A percentile compares a stretch with the other conserved stretches of the same genome.
These are phyloP conservation scores for Falcunculus frontatus DNA, from an alignment of 2,113 vertebrate genomes.

Conservation along the genomic window DNA sequence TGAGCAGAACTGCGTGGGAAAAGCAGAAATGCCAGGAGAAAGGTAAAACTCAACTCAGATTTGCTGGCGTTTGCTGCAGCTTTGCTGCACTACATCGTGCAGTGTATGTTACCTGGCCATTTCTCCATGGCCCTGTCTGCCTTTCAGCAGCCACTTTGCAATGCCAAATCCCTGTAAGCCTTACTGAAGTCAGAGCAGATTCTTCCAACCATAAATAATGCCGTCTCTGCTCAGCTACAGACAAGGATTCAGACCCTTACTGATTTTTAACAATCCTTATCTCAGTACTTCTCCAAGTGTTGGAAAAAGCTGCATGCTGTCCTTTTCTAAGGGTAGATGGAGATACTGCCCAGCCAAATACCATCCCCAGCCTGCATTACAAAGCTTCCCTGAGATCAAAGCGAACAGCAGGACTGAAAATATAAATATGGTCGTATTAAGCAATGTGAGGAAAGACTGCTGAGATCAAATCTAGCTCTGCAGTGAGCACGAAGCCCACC, in stretches of 20 bases:
- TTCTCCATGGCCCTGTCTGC: neutral
- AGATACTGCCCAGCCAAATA: neutral
- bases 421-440: neutral
- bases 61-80: neutral
- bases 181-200: neutral
- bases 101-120: neutral
- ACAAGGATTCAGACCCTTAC: neutral
- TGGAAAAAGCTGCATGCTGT: neutral
- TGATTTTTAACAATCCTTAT: neutral
- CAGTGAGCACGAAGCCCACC: fast-evolving
- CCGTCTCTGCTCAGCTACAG: neutral
- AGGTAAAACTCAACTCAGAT: neutral
- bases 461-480: neutral
- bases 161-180: neutral
- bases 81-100: neutral
- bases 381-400: neutral
- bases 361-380: neutral
- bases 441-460: neutral
- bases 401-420: neutral
- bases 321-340: neutral
- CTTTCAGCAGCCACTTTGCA: neutral
- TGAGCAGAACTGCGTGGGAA: neutral
- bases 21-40: neutral
- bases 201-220: neutral
- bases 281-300: neutral